phyloP scores from a whole-genome alignment of 2,888 invertebrate species.

The Agrochola circellaris region DNA sequence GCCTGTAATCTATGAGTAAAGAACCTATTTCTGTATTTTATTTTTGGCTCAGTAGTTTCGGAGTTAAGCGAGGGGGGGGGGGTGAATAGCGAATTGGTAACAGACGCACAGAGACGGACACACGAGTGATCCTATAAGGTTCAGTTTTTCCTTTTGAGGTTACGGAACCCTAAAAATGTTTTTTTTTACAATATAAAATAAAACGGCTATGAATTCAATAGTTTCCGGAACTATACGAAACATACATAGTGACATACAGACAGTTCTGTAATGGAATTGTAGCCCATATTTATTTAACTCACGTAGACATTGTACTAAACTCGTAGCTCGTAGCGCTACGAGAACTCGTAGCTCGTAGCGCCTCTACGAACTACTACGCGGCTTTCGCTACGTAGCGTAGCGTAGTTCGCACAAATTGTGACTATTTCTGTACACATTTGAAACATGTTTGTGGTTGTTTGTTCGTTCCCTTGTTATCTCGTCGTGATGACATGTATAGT shows the following conservation, averaged over 20 bases:
- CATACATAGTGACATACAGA: neutral
- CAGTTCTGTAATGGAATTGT: conserved; percentile 8
- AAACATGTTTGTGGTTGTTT: conserved; percentile 31
- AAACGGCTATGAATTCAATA: neutral
- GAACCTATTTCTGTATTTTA: too few species aligned
- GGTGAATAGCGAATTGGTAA: too few species aligned
- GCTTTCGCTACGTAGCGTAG: conserved; percentile 42
- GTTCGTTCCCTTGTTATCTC: conserved; percentile 44
- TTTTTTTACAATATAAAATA: neutral
- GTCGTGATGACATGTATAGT: conserved; percentile 31
- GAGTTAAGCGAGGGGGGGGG: too few species aligned
- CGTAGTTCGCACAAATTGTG: conserved; percentile 27
- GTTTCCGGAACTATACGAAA: neutral
- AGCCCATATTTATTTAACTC: conserved; percentile 41
- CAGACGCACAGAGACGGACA: too few species aligned
- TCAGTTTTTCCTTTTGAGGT: too few species aligned
- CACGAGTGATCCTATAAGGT: too few species aligned
- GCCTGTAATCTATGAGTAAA: too few species aligned
- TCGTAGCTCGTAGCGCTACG: conserved; percentile 62
- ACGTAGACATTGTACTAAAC: conserved; percentile 31
- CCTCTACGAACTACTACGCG: conserved; percentile 61
- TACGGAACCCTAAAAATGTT: too few species aligned
- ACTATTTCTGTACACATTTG: conserved; percentile 31
- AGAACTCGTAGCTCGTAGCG: conserved; percentile 64
- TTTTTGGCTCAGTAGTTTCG: too few species aligned